phyloP scores from a whole-genome alignment of 2,888 invertebrate genomes.

The Tillus elongatus region DNA sequence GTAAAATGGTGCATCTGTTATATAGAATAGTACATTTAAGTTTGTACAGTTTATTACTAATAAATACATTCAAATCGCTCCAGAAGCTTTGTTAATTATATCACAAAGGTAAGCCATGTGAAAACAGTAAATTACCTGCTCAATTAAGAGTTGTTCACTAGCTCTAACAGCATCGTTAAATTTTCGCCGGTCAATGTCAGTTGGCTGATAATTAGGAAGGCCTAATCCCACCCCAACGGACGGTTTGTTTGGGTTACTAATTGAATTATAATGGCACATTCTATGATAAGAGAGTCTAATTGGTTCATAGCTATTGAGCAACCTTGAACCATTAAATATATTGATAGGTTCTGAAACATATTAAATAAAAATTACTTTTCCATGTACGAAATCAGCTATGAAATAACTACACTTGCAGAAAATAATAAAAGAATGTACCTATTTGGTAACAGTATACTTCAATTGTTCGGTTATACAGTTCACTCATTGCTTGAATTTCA shows the following conservation, averaged over 20 bases:
- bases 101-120: too few relatives aligned
- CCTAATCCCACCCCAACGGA: constrained; percentile 78
- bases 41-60: too few relatives aligned
- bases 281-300: constrained; percentile 79
- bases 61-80: too few relatives aligned
- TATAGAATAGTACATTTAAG: too few relatives aligned
- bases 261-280: constrained; percentile 80
- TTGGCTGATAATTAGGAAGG: constrained; percentile 69
- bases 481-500: constrained; percentile 84
- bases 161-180: constrained; percentile 66
- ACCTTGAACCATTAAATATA: constrained; percentile 68
- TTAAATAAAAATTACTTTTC: constrained; percentile 11
- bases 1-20: too few relatives aligned
- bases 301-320: constrained; percentile 64
- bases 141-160: constrained; percentile 71
- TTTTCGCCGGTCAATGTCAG: constrained; percentile 59
- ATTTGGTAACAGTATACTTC: constrained; percentile 75
- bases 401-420: too few relatives aligned
- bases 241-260: constrained; percentile 74
- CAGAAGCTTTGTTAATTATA: too few relatives aligned
- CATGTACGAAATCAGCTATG: too few relatives aligned
- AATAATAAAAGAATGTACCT: constrained; percentile 42
- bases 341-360: constrained; percentile 66
- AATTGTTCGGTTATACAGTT: constrained; percentile 79
- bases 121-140: constrained; percentile 62